Conservation (phyloP, 1,140 invertebrate species). For the Drosophila aff. region DNA sequence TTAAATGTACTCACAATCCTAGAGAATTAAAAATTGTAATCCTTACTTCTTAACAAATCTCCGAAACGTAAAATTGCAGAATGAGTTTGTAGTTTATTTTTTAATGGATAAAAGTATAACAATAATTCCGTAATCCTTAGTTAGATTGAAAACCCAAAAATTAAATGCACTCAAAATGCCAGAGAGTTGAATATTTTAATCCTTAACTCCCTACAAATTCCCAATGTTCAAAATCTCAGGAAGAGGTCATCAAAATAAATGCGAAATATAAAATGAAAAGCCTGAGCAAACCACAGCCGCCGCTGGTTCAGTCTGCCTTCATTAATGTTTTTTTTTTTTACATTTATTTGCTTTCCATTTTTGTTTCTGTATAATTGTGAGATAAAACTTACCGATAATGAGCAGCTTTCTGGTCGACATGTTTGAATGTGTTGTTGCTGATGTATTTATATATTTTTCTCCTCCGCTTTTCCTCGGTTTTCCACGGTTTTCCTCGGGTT, state of each 20-base stretch:
- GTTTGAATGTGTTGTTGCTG: constrained; percentile 50
- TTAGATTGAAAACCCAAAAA: neutral
- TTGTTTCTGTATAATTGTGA: constrained; percentile 77
- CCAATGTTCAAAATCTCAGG: constrained; percentile 12
- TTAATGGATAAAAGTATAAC: too few relatives aligned
- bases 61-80: neutral
- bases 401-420: constrained; percentile 82
- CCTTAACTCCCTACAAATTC: neutral
- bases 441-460: constrained; percentile 19
- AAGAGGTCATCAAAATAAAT: constrained; percentile 8
- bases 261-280: constrained; percentile 15
- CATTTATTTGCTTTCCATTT: neutral
- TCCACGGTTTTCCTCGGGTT: neutral
- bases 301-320: constrained; percentile 24
- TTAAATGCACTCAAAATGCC: neutral
- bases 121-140: neutral
- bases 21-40: too few relatives aligned
- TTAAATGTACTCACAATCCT: too few relatives aligned
- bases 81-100: neutral
- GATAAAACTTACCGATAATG: constrained; percentile 85
- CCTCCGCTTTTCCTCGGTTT: constrained; percentile 8
- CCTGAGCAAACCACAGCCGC: constrained; percentile 20
- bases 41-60: too few relatives aligned
- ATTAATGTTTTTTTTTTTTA: constrained; percentile 29
- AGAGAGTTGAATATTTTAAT: neutral